Evolutionary conservation across 2,113 vertebrate species (phyloP), one percentile per base, ranked within the genome.

Genomic region (Puffinus mauretanicus): DNA sequence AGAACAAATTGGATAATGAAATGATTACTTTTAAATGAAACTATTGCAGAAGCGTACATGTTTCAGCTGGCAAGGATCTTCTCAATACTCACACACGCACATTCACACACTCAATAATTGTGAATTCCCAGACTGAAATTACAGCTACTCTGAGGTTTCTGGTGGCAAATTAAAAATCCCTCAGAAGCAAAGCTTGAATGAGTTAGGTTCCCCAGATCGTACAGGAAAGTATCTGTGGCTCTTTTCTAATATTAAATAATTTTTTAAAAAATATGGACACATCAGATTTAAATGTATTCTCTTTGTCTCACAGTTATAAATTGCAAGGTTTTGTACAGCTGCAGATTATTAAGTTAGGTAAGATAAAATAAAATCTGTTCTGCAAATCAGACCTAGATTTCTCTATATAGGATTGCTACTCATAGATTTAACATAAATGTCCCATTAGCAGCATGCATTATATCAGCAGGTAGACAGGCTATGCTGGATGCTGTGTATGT

Each of bases 1-100:
- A 93, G 93, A 93, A 96, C 96, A 97, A 97, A 91, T 92, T 95
- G 95, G 95, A 92, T 97, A 94, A 97, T 96, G 95, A 97, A 96
- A 95, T 89, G 73, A 95, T 97, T 94, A 89, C 77, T 94, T 92
- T 94, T 86, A 91, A 95, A 94, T 97, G 95, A 97, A 97, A 96
- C 91, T 94, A 87, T 97, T 96, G 76, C 91, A 96, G 95, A 44
- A 92, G 71, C 5, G 14, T 88, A 42, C 95, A 90, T 49, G 78
- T 91, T 97, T 97, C 95, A 93, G 89, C 90, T 91, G 96, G 94
- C 90, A 62, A 77, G 81, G 42, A 79, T 83, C 88, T 79, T 66
- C 89, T 89, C 62, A 7, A 26, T 70, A 34, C 93, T 91, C 86
- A 49, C 80, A 90, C 86, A 81, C 11, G 2, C 79, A 67, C 62